Evolutionary conservation across 2,888 invertebrate genomes (phyloP), one percentile per base, ranked within the genome.

Genomic region (Spialia ferax): DNA sequence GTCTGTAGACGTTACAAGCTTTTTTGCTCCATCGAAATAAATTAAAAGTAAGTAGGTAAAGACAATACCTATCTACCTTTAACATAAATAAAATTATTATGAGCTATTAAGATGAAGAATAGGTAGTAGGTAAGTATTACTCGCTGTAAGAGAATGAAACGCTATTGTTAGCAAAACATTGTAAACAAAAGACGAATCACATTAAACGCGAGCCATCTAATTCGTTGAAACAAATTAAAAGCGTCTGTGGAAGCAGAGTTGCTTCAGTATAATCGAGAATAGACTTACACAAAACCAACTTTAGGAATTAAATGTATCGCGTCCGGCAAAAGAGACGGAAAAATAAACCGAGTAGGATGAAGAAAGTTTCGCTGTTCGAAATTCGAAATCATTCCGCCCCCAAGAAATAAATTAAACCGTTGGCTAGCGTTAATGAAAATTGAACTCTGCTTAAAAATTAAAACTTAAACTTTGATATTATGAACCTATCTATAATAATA

Each of bases 301-400:
- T 52, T 22, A 50, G 62, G 38, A 63, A 63, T 63, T 63, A 48
- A 60, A 29, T 18, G 48, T 55, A 45, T 45, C 48, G 48, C 18
- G 1, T 18, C n/a, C 48, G 10, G 7, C 18, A 29, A 48, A 60
- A 20, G 18, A 48, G 20, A 45, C 23, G 42, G 15, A n/a, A 42
- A 60, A 60, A 48, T 6, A 48, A 60, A 60, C 7, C 18, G 18
- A n/a, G n/a, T n/a, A n/a, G n/a, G n/a, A 48, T 0, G 10, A 26
- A 50, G 42, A 11, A 29, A 18, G 6, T 11, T 48, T 45, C 15
- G 10, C 18, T n/a, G 26, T 60, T 60, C 29, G 13, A 11, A 59
- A 42, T 60, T 60, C 29, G 13, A 11, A 59, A 42, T 45, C 26
- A 15, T 11, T 38, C n/a, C 42, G 7, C 1, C 23, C 13, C 8